A percentile compares a stretch with the other conserved stretches of the same genome.
phyloP scores from a whole-genome alignment of 2,797 vertebrate species.

The Halcyon badia region DNA sequence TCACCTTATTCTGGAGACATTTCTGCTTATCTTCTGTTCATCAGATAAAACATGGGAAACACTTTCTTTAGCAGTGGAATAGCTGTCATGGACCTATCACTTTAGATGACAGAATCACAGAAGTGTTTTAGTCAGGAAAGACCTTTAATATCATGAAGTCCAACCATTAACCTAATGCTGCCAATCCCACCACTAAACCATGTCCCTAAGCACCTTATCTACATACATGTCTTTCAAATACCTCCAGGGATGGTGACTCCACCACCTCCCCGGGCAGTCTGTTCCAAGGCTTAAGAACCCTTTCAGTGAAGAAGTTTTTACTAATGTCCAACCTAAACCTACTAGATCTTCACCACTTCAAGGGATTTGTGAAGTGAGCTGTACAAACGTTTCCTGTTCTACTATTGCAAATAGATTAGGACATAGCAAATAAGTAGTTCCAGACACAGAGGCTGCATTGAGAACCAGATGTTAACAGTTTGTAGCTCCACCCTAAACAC shows the following conservation, averaged over 20 bases:
- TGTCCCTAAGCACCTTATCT: too few species aligned
- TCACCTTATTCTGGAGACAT: not conserved
- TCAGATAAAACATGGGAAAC: not conserved
- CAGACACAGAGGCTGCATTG: not conserved
- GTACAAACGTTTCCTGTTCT: constrained; percentile 3
- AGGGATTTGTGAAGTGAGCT: not conserved
- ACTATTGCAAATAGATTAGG: not conserved
- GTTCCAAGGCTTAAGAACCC: too few species aligned
- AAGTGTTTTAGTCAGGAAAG: too few species aligned
- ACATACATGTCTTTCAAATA: too few species aligned
- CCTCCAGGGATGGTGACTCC: too few species aligned
- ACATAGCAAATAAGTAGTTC: not conserved
- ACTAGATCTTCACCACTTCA: not conserved
- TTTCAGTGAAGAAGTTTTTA: too few species aligned
- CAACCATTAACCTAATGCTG: too few species aligned
- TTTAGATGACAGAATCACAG: not conserved
- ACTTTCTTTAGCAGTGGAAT: not conserved
- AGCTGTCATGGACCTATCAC: not conserved
- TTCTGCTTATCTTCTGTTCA: not conserved
- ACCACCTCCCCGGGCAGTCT: too few species aligned
- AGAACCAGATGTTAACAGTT: not conserved
- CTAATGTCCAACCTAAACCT: not conserved
- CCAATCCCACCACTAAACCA: too few species aligned
- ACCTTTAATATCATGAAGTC: too few species aligned
- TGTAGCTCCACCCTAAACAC: not conserved